Conservation (phyloP, 1,140 invertebrate genomes). For the Polypedilum vanderplanki region DNA sequence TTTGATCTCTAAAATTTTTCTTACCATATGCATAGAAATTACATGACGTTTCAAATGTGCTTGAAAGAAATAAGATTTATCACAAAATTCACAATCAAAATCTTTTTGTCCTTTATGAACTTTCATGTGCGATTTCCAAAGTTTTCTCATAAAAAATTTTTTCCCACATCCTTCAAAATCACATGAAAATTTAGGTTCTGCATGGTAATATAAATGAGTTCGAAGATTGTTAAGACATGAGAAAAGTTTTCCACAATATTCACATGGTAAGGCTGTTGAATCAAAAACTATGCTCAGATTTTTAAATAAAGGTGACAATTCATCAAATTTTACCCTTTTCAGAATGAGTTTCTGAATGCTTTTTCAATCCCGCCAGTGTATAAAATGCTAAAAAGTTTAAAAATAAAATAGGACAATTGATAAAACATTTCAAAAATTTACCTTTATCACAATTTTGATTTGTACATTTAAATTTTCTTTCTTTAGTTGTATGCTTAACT, state of each 20-base stretch:
- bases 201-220: conserved; percentile 41
- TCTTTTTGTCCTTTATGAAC: conserved; percentile 21
- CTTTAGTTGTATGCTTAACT: conserved; percentile 34
- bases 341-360: not conserved
- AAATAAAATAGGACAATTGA: not conserved
- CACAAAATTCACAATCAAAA: conserved; percentile 30
- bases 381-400: not conserved
- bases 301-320: too few species aligned
- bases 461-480: not conserved
- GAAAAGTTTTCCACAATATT: conserved; percentile 41
- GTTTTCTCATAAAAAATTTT: conserved; percentile 41
- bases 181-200: conserved; percentile 38
- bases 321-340: conserved; percentile 2
- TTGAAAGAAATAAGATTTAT: conserved; percentile 34
- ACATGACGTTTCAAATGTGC: conserved; percentile 37
- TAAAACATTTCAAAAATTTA: not conserved
- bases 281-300: too few species aligned
- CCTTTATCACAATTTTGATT: not conserved
- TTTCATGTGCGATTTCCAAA: conserved; percentile 39
- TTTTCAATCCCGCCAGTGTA: not conserved
- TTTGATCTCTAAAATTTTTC: not conserved
- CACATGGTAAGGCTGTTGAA: conserved; percentile 34
- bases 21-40: conserved; percentile 8
- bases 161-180: conserved; percentile 44
- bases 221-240: conserved; percentile 40